These are phyloP conservation scores for Enteromius afrohamiltoni DNA, from an alignment of 2,797 vertebrate genomes.

Conservation along the genomic window DNA sequence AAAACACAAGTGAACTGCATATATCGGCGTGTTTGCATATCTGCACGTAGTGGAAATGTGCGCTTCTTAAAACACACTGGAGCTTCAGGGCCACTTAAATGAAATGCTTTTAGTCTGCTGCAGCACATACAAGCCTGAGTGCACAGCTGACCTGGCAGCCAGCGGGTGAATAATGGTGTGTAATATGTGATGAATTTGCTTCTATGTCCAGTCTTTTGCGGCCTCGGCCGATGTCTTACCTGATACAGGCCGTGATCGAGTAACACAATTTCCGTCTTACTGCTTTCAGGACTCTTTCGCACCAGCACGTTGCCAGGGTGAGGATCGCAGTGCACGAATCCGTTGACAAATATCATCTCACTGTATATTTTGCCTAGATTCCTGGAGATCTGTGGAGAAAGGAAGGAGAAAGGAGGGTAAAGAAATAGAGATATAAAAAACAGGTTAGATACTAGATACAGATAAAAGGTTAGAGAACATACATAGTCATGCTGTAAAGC, in stretches of 20 bases:
- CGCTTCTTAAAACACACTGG: constrained; percentile 60
- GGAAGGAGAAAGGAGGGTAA: background rate
- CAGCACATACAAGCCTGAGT: constrained; percentile 52
- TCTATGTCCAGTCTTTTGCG: constrained; percentile 31
- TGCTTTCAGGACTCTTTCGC: constrained; percentile 80
- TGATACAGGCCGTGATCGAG: constrained; percentile 96
- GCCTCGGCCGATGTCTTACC: constrained; percentile 56
- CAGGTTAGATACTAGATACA: background rate
- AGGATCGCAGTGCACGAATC: constrained; percentile 97
- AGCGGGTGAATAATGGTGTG: constrained; percentile 72
- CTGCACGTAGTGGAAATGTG: constrained; percentile 45
- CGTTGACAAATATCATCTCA: constrained; percentile 97
- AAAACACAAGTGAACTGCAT: constrained; percentile 21
- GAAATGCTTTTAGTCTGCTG: constrained; percentile 77
- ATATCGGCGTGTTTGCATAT: constrained; percentile 59
- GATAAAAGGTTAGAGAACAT: background rate
- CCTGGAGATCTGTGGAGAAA: constrained; percentile 84
- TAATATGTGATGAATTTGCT: constrained; percentile 69
- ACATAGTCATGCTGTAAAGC: background rate
- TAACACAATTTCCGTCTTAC: constrained; percentile 86
- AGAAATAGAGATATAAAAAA: background rate
- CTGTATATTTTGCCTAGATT: constrained; percentile 94
- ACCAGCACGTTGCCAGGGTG: constrained; percentile 96
- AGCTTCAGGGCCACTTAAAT: constrained; percentile 74
- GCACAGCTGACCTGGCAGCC: constrained; percentile 51